Conservation (phyloP, 37 sponge, comb jelly and placozoan genomes). For the Geodia barretti region DNA sequence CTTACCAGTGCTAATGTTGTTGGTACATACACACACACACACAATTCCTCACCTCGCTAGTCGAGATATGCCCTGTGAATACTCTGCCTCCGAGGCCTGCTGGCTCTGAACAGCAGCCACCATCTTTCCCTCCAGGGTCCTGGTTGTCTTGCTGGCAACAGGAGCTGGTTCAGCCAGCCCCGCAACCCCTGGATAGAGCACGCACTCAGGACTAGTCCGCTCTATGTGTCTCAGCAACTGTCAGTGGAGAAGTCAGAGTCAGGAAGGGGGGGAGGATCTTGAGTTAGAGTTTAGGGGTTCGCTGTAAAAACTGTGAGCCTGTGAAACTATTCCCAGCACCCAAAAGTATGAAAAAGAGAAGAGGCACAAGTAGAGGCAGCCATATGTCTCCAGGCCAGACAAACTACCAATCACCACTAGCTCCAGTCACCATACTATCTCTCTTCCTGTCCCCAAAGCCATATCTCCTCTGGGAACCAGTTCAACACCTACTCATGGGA, state of each 20-base stretch:
- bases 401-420: background rate
- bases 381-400: background rate
- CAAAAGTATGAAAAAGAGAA: background rate
- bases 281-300: background rate
- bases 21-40: too few species aligned
- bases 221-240: constrained; percentile 74
- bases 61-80: constrained; percentile 17
- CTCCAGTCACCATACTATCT: background rate
- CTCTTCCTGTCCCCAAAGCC: background rate
- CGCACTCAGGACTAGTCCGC: constrained; percentile 79
- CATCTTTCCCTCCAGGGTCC: constrained; percentile 15
- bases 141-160: background rate
- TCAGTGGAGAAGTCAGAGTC: background rate
- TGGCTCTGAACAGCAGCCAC: constrained; percentile 38
- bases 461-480: background rate
- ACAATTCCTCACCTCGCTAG: constrained; percentile 30
- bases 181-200: constrained; percentile 40
- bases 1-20: too few species aligned
- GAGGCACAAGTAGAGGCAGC: background rate
- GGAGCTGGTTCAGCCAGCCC: constrained; percentile 53
- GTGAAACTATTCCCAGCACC: background rate
- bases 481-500: background rate
- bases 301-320: background rate
- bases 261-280: background rate
- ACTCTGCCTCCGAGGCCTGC: constrained; percentile 24